These are phyloP conservation scores for Diogma glabrata DNA, from an alignment of 2,888 invertebrate genomes.

Conservation along the genomic window DNA sequence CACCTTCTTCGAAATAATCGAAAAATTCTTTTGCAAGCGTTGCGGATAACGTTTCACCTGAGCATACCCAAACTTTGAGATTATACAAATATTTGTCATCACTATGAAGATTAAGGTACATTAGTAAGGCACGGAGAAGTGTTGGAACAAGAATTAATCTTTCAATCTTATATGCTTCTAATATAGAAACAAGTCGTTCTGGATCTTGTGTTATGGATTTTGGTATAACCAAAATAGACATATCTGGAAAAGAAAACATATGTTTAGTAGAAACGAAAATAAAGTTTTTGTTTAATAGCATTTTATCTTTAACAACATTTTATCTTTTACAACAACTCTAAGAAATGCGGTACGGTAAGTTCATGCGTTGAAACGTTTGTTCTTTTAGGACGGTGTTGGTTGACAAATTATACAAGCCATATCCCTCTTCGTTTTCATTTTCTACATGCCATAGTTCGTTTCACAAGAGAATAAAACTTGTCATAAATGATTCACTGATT, in stretches of 20 bases:
- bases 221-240: slow-evolving; percentile 60
- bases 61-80: slow-evolving; percentile 73
- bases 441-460: too few species aligned
- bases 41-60: slow-evolving; percentile 68
- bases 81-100: slow-evolving; percentile 42
- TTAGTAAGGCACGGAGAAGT: slow-evolving; percentile 61
- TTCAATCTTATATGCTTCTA: slow-evolving; percentile 64
- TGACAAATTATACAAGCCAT: too few species aligned
- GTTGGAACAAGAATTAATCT: slow-evolving; percentile 79
- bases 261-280: too few species aligned
- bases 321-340: too few species aligned
- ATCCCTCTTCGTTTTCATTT: too few species aligned
- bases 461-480: too few species aligned
- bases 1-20: slow-evolving; percentile 52
- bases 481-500: too few species aligned
- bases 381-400: too few species aligned
- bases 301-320: too few species aligned
- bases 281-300: too few species aligned
- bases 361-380: too few species aligned
- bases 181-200: slow-evolving; percentile 52
- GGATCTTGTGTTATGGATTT: slow-evolving; percentile 65
- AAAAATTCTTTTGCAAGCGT: slow-evolving; percentile 66
- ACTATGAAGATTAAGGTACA: slow-evolving; percentile 54
- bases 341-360: too few species aligned
- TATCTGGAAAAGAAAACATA: slow-evolving; percentile 25